phyloP scores from a whole-genome alignment of 2,888 invertebrate genomes.

The Latrodectus elegans region DNA sequence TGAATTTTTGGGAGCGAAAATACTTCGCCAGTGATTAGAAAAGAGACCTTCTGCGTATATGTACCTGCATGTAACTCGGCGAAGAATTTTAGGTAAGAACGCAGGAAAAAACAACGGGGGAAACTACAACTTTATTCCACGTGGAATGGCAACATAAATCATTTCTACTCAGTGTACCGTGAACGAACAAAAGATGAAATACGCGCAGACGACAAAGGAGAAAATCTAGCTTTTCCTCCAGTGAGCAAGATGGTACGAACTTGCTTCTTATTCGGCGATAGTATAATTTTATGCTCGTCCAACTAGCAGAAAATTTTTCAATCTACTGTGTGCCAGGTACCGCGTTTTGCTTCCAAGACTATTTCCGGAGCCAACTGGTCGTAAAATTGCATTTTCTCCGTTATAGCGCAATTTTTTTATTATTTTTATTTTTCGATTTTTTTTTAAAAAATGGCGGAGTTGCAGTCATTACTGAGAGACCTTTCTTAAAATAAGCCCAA shows the following conservation, averaged over 20 bases:
- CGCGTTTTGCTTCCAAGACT: constrained; percentile 46
- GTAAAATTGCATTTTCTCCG: constrained; percentile 69
- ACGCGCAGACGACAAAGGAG: constrained; percentile 17
- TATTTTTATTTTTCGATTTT: constrained; percentile 9
- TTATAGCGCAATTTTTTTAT: constrained; percentile 39
- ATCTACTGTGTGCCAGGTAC: constrained; percentile 51
- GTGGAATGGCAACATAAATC: constrained; percentile 68
- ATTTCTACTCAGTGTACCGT: constrained; percentile 58
- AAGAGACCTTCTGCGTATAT: constrained; percentile 13
- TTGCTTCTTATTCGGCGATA: constrained; percentile 31
- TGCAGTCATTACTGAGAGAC: constrained; percentile 53
- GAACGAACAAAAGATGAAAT: constrained; percentile 64
- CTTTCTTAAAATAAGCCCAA: constrained; percentile 55
- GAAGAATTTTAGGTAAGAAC: constrained; percentile 1
- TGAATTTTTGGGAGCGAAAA: constrained; percentile 22
- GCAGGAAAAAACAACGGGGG: constrained; percentile 29
- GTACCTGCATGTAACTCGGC: neutral
- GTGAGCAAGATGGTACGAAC: constrained; percentile 20
- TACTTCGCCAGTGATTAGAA: constrained; percentile 31
- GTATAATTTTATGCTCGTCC: constrained; percentile 68
- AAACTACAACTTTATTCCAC: constrained; percentile 65
- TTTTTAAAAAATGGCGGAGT: constrained; percentile 35
- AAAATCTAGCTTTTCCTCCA: constrained; percentile 27
- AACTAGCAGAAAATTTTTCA: constrained; percentile 68
- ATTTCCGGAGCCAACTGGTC: constrained; percentile 66